Evolutionary conservation across 2,888 invertebrate species (phyloP), one percentile per base, ranked within the genome.

Genomic region (Lymantria monacha): DNA sequence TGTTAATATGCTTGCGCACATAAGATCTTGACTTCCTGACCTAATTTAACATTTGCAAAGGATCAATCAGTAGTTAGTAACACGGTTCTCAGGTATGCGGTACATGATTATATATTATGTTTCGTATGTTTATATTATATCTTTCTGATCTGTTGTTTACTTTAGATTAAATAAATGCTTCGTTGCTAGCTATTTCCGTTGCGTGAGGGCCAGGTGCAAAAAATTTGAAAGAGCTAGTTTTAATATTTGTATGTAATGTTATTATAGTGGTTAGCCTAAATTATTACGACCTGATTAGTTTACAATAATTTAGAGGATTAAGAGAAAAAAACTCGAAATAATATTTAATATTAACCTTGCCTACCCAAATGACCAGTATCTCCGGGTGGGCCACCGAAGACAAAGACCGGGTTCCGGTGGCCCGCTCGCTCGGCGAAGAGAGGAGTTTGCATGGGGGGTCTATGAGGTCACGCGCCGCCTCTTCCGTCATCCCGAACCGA

Each of bases 1-100:
- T 22, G 44, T n/a, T 40, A 40, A 11, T 13, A 22, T 49, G 41
- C 13, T 33, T 37, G 15, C 7, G 10, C 38, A 12, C 30, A 13
- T 37, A 7, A 47, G 65, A 57, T 70, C 74, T 66, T 72, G 68
- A 66, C 66, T 66, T 58, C 52, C 58, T 69, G 61, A 63, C 74
- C 70, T 43, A 62, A 55, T 15, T 41, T 30, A 30, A 46, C 40
- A 38, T n/a, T 46, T 53, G 53, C 46, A n/a, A 44, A 49, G 15
- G 53, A 14, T 53, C 45, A 13, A 14, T 46, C 48, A 49, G 31
- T 50, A 46, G 45, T 42, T 13, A 22, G 22, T 22, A 22, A 22
- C 5, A 41, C 41, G 5, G 38, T 38, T 22, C 36, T 22, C 44
- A 49, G 49, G 51, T 55, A 54, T 37, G 37, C 40, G 31, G 14